Evolutionary conservation across 2,888 invertebrate genomes (phyloP).

Genomic region (Sialis lutaria): DNA sequence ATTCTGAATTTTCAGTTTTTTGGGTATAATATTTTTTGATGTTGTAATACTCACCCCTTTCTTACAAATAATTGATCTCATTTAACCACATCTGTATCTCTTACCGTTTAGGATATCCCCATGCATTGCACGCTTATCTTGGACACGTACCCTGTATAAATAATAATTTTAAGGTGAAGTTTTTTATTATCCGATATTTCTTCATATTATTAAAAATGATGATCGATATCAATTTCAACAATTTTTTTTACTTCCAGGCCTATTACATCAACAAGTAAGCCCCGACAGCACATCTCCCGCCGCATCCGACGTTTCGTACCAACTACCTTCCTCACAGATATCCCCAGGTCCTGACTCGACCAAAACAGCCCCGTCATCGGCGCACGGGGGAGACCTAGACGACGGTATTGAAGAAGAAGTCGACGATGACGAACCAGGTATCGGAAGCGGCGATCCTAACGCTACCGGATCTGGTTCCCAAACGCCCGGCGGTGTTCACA

Average conservation of each 20-base stretch:
- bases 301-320: conserved; percentile 52
- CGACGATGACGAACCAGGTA: conserved; percentile 16
- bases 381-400: conserved; percentile 34
- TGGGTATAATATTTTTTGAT: too few species aligned
- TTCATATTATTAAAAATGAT: too few species aligned
- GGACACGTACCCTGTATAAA: too few species aligned
- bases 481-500: conserved; percentile 35
- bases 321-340: conserved; percentile 13
- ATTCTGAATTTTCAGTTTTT: too few species aligned
- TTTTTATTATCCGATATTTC: too few species aligned
- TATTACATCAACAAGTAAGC: conserved; percentile 52
- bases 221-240: not conserved
- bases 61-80: too few species aligned
- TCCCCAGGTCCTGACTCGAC: conserved; percentile 19
- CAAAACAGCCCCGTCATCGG: conserved; percentile 24
- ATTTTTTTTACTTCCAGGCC: conserved; percentile 22
- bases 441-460: conserved; percentile 3
- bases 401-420: conserved; percentile 25
- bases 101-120: too few species aligned
- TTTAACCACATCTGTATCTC: too few species aligned
- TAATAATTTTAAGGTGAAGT: too few species aligned
- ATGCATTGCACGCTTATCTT: too few species aligned
- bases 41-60: too few species aligned
- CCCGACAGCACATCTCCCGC: conserved; percentile 79
- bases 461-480: conserved; percentile 19